Evolutionary conservation across 2,113 vertebrate species (phyloP).

Genomic region (Erythrocebus patas): DNA sequence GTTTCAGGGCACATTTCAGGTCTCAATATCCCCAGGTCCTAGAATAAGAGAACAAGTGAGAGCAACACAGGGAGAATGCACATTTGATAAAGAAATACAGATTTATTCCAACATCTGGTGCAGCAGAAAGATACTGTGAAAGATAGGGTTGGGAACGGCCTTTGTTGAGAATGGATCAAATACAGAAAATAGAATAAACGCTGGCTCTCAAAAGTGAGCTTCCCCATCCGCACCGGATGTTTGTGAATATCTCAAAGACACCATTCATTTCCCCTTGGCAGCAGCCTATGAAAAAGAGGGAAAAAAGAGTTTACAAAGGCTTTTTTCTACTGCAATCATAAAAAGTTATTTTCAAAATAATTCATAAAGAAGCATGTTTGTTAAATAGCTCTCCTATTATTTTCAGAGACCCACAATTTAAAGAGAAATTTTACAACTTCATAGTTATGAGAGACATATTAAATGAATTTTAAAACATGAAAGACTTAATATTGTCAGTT

Average conservation of each 20-base stretch:
- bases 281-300: neutral
- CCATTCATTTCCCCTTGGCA: slow-evolving; percentile 74
- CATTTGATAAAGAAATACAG: neutral
- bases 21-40: neutral
- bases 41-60: neutral
- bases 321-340: slow-evolving; percentile 47
- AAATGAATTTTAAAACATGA: slow-evolving; percentile 18
- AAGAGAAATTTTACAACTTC: neutral
- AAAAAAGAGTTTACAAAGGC: slow-evolving; percentile 36
- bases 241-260: slow-evolving; percentile 64
- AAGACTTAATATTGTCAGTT: neutral
- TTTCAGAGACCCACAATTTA: neutral
- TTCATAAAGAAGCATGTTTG: slow-evolving; percentile 21
- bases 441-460: neutral
- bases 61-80: neutral
- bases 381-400: slow-evolving; percentile 5
- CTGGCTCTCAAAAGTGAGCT: slow-evolving; percentile 50
- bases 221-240: slow-evolving; percentile 55
- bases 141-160: slow-evolving; percentile 2
- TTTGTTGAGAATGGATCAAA: slow-evolving; percentile 56
- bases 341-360: slow-evolving; percentile 61
- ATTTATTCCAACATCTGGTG: slow-evolving; percentile 27
- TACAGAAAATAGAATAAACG: slow-evolving; percentile 50
- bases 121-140: neutral
- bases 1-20: neutral